Evolutionary conservation across 2,888 invertebrate genomes (phyloP).

Genomic region (Ectemnius lituratus): DNA sequence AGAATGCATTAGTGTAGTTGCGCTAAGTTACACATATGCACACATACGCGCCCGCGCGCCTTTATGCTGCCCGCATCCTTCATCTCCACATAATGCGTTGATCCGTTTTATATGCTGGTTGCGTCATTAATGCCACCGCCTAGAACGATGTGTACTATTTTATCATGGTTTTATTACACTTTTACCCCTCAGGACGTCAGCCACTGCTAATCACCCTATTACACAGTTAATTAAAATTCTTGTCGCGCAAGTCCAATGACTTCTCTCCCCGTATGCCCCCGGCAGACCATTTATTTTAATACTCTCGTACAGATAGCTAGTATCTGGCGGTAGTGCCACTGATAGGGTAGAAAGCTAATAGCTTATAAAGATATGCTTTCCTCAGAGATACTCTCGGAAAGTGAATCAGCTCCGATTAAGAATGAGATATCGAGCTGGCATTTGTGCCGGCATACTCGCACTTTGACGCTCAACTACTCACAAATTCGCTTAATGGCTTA

Average conservation of each 20-base stretch:
- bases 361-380: too few species aligned
- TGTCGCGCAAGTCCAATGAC: neutral
- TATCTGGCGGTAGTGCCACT: too few species aligned
- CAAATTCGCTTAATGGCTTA: too few species aligned
- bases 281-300: too few species aligned
- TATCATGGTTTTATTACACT: neutral
- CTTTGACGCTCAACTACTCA: too few species aligned
- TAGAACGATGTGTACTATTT: neutral
- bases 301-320: too few species aligned
- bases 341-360: too few species aligned
- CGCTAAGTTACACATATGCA: neutral
- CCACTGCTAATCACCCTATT: neutral
- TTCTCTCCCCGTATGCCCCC: too few species aligned
- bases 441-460: too few species aligned
- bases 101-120: neutral
- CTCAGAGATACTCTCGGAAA: too few species aligned
- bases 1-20: slow-evolving; percentile 8
- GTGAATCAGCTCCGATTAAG: too few species aligned
- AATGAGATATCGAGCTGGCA: too few species aligned
- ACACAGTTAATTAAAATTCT: neutral
- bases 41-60: slow-evolving; percentile 8
- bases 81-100: slow-evolving; percentile 11
- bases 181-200: neutral
- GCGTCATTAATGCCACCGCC: neutral
- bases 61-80: slow-evolving; percentile 38